phyloP scores from a whole-genome alignment of 2,888 invertebrate species.

The Miltochrista miniata region DNA sequence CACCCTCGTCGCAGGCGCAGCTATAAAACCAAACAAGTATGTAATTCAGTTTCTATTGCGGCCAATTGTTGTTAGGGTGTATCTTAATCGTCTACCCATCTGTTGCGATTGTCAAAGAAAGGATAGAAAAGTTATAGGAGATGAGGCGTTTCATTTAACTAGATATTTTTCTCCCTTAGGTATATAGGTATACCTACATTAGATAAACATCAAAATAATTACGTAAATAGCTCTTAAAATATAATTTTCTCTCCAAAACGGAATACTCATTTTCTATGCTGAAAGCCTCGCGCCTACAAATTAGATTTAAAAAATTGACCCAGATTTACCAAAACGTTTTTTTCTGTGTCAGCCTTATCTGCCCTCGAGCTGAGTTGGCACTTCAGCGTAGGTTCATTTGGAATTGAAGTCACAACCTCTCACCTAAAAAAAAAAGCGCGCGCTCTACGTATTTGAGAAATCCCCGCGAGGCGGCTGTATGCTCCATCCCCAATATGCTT shows the following conservation, averaged over 20 bases:
- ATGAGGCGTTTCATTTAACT: too few relatives aligned
- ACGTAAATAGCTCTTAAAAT: background rate
- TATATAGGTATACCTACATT: too few relatives aligned
- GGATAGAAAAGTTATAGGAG: too few relatives aligned
- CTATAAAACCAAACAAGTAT: conserved; percentile 37
- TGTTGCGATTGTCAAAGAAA: conserved; percentile 29
- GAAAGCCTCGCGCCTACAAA: conserved; percentile 15
- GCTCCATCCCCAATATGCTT: conserved; percentile 13
- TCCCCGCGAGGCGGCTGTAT: conserved; percentile 48
- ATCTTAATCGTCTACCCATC: conserved; percentile 44
- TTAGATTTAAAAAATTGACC: conserved; percentile 31
- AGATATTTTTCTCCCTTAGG: too few relatives aligned
- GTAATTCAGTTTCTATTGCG: conserved; percentile 46
- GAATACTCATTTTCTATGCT: conserved; percentile 10
- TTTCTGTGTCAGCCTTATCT: conserved; percentile 32
- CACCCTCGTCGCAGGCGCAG: conserved; percentile 9
- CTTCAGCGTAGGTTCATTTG: conserved; percentile 49
- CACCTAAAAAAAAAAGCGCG: conserved; percentile 49
- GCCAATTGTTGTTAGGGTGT: conserved; percentile 38
- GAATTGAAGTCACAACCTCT: conserved; percentile 52
- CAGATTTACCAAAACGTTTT: conserved; percentile 35
- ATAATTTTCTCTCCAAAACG: background rate
- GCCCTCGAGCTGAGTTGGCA: conserved; percentile 47
- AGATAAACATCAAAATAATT: too few relatives aligned
- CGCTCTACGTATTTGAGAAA: conserved; percentile 57